These are phyloP conservation scores for Zelleria hepariella DNA, from an alignment of 2,888 invertebrate species.

Conservation along the genomic window DNA sequence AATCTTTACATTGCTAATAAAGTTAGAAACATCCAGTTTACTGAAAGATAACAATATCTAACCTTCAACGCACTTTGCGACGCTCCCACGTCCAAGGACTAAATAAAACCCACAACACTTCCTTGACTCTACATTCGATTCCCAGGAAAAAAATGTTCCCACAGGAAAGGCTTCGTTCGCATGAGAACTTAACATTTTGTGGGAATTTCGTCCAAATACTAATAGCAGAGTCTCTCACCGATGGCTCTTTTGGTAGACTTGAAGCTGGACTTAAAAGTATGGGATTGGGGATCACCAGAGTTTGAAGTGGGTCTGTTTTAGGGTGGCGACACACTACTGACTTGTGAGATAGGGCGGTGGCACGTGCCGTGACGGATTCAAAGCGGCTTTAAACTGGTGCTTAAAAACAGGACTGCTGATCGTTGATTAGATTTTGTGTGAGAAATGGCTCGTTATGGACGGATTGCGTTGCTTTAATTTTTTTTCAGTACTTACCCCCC, in stretches of 20 bases:
- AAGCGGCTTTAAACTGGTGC: neutral
- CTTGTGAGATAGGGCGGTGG: neutral
- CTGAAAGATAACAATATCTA: no score
- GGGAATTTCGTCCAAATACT: neutral
- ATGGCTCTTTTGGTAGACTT: neutral
- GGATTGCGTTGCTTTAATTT: no score
- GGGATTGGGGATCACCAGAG: neutral
- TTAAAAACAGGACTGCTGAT: neutral
- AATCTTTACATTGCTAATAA: no score
- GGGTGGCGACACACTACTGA: neutral
- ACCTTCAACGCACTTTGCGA: no score
- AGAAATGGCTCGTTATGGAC: neutral
- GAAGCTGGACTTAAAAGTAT: neutral
- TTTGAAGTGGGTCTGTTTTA: neutral
- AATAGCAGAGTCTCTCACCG: neutral
- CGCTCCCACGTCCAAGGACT: neutral
- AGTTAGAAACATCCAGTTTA: no score
- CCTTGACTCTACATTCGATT: neutral
- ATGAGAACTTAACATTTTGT: neutral
- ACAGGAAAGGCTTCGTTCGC: neutral
- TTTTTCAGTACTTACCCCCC: no score
- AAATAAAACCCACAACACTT: neutral
- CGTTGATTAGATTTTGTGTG: neutral
- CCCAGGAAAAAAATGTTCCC: neutral
- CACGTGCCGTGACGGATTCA: neutral